Evolutionary conservation across 2,888 invertebrate genomes (phyloP), one percentile per base, ranked within the genome.

Genomic region (Auanema freiburgensis): DNA sequence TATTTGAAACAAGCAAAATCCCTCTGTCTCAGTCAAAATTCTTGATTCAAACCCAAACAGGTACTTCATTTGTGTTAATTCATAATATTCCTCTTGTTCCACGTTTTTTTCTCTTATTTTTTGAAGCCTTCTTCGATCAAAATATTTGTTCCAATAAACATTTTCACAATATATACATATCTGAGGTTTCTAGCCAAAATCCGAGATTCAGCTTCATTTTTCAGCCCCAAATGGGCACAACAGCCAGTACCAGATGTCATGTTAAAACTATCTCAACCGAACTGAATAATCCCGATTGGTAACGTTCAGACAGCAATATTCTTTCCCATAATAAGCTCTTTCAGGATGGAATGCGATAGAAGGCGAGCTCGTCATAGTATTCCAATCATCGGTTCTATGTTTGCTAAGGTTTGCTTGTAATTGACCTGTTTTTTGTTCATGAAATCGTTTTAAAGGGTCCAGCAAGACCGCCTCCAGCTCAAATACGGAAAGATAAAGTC

Each of bases 401-500:
- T 46, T 10, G 46, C 46, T 21, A 46, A 46, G 21, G 46, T 46
- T 5, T 5, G 10, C 10, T 16, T 18, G n/a, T 21, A 21, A 21
- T 16, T 21, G 16, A 5, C 21, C 16, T 10, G 3, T 10, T 16
- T 18, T 46, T 46, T 46, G 10, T 18, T 46, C 46, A 18, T 33
- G 8, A 33, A 33, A 33, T 33, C 8, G 8, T 33, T 33, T 3
- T 33, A 5, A 3, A 33, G 33, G 33, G 33, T 33, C 33, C 33
- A 33, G 33, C 33, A 33, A 33, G 33, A 33, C 33, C 33, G 3
- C 33, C 33, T 33, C 33, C 33, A 33, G 33, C 33, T 12, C 21
- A 24, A 21, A 55, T 46, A 18, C 18, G 40, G 8, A 49, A 60
- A 46, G 60, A 60, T 21, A 43, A 53, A 24, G n/a, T 53, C 8